Conservation (phyloP, 2,888 invertebrate genomes). For the Leptinotarsa rubiginosa region DNA sequence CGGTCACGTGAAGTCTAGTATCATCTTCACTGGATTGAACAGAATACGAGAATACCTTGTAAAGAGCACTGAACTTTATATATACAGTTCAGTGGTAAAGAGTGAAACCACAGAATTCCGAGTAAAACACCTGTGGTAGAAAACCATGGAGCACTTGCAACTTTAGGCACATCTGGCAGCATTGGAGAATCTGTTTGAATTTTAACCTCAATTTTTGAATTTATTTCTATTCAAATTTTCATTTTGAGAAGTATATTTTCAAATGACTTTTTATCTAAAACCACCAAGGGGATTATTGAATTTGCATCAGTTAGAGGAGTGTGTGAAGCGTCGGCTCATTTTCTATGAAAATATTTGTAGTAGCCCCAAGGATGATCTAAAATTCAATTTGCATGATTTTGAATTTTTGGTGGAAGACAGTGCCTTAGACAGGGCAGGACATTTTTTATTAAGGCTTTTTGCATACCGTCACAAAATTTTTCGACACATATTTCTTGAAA, state of each 20-base stretch:
- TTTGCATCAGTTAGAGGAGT: conserved; percentile 69
- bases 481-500: conserved; percentile 58
- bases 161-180: too few species aligned
- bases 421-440: conserved; percentile 71
- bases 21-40: too few species aligned
- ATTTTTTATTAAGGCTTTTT: conserved; percentile 69
- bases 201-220: not conserved
- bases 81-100: too few species aligned
- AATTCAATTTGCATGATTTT: conserved; percentile 47
- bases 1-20: too few species aligned
- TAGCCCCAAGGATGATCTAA: conserved; percentile 49
- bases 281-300: conserved; percentile 70
- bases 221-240: not conserved
- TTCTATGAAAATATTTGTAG: conserved; percentile 64
- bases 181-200: too few species aligned
- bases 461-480: conserved; percentile 62
- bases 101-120: too few species aligned
- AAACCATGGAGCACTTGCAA: too few species aligned
- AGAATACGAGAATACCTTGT: too few species aligned
- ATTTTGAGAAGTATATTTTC: not conserved
- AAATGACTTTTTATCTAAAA: conserved; percentile 68
- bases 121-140: too few species aligned
- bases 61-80: too few species aligned
- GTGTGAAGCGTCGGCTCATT: conserved; percentile 68
- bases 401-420: conserved; percentile 73